A percentile compares a stretch with the other conserved stretches of the same genome.
Evolutionary conservation across 1,140 invertebrate species (phyloP).

Genomic region (Hydropsyche tenuis): DNA sequence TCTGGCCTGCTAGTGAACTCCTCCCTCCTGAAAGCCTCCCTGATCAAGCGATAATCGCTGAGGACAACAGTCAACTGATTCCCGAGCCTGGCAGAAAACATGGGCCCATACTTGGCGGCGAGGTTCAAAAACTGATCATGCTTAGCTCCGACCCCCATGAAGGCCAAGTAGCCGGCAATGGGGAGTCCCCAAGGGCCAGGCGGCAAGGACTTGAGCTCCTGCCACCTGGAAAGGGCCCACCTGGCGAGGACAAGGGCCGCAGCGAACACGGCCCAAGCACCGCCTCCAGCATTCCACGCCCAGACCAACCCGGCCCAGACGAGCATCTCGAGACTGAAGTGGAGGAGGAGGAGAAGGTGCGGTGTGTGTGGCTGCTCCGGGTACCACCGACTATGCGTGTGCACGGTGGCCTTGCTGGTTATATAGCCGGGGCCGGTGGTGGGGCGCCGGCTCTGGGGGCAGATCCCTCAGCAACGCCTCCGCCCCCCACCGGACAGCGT

Average conservation of each 20-base stretch:
- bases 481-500: slow-evolving; percentile 18
- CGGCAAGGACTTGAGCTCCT: slow-evolving; percentile 68
- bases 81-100: slow-evolving; percentile 83
- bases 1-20: slow-evolving; percentile 86
- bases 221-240: slow-evolving; percentile 61
- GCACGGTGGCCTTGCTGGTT: slow-evolving; percentile 47
- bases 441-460: background rate
- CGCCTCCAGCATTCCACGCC: slow-evolving; percentile 53
- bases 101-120: slow-evolving; percentile 76
- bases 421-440: slow-evolving; percentile 42
- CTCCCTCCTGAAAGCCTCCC: slow-evolving; percentile 82
- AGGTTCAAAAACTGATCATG: slow-evolving; percentile 81
- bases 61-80: slow-evolving; percentile 83
- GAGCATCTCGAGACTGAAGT: slow-evolving; percentile 11
- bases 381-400: slow-evolving; percentile 43
- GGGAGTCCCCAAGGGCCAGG: slow-evolving; percentile 87
- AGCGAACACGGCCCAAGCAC: slow-evolving; percentile 55
- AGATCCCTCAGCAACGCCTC: slow-evolving; percentile 11
- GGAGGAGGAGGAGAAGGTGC: background rate
- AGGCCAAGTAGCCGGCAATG: slow-evolving; percentile 81
- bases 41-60: slow-evolving; percentile 82
- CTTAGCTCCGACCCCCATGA: slow-evolving; percentile 74
- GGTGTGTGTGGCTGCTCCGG: background rate
- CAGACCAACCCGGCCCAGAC: slow-evolving; percentile 52
- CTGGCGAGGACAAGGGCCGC: slow-evolving; percentile 66